Base-by-base conservation (phyloP, 2,888 invertebrate genomes). In the Thelaira solivaga region DNA sequence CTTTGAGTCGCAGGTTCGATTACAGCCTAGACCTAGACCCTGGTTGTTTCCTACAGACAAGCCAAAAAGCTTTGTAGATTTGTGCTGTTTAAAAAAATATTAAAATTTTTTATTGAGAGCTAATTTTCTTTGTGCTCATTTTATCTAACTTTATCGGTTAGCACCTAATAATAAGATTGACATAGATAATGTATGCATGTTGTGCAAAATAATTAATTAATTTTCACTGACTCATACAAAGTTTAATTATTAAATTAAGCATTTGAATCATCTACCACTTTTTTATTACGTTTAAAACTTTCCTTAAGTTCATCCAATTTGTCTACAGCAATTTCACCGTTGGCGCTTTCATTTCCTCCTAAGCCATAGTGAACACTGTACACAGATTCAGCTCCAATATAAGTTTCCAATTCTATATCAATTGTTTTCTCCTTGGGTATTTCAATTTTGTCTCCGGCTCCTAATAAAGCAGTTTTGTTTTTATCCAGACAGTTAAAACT, bases 321-420 rank as follows among this genome's bases (percentile, higher is more conserved):
- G 0, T 36, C 29, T 0, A 47, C 36, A 2, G 71, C 59, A 31
- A 76, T 8, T n/a, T 47, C 43, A 29, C 76, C 71, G 4, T 45
- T 20, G 18, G 76, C 65, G 8, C 6, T 22, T 69, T 76, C 76
- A 29, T 61, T 0, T 1, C 62, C 75, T 11, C 69, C 69, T 8
- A 39, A n/a, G 0, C 76, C 53, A 59, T 76, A 76, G 0, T 47
- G 39, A 45, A 22, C 39, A 5, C 36, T 31, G 36, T 65, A 76
- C 31, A 18, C 18, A 0, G 76, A 71, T 31, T n/a, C 36, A 1
- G 76, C 76, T 20, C 65, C 61, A 4, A 34, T 6, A 39, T 36
- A 65, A 1, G 59, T 57, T 24, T 76, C 71, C 2, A 76, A 1
- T 4, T 76, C 31, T 20, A 76, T 71, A 8, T 71, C 18, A 13